phyloP scores from a whole-genome alignment of 2,797 vertebrate species.

The Tadarida brasiliensis region DNA sequence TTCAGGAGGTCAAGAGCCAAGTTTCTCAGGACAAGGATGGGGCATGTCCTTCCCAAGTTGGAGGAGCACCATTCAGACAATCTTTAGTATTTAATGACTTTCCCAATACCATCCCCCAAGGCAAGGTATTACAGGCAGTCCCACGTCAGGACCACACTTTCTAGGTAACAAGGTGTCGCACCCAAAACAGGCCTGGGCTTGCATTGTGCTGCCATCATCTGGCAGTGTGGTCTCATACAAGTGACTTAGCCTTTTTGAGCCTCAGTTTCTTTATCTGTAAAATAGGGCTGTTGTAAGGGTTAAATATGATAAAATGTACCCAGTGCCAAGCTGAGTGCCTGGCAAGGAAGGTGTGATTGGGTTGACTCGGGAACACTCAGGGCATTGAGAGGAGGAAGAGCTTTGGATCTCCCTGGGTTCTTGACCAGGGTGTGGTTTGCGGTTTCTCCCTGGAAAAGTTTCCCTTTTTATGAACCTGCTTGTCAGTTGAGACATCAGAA shows the following conservation, averaged over 20 bases:
- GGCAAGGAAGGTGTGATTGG: not conserved
- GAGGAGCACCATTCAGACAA: not conserved
- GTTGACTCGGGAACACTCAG: slow-evolving; percentile 8
- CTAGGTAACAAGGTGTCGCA: not conserved
- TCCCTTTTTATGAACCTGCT: not conserved
- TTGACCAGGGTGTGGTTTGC: slow-evolving; percentile 41
- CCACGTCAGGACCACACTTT: not conserved
- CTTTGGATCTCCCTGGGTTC: slow-evolving; percentile 41
- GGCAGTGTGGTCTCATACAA: not conserved
- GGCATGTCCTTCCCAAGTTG: not conserved
- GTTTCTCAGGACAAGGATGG: not conserved
- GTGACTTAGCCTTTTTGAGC: not conserved
- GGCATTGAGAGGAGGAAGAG: not conserved
- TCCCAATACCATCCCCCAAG: not conserved
- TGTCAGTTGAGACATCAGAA: slow-evolving; percentile 36
- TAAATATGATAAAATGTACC: not conserved
- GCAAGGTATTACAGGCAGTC: not conserved
- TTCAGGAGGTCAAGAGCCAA: not conserved
- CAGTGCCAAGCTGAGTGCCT: not conserved
- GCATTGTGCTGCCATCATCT: not conserved
- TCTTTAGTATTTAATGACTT: slow-evolving; percentile 7
- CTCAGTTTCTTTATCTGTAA: slow-evolving; percentile 30
- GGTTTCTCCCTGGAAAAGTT: slow-evolving; percentile 26
- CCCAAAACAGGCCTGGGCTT: not conserved
- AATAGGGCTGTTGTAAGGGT: not conserved